A percentile compares a stretch with the other conserved stretches of the same genome.
phyloP scores from a whole-genome alignment of 2,888 invertebrate species.

The Scotopteryx bipunctaria region DNA sequence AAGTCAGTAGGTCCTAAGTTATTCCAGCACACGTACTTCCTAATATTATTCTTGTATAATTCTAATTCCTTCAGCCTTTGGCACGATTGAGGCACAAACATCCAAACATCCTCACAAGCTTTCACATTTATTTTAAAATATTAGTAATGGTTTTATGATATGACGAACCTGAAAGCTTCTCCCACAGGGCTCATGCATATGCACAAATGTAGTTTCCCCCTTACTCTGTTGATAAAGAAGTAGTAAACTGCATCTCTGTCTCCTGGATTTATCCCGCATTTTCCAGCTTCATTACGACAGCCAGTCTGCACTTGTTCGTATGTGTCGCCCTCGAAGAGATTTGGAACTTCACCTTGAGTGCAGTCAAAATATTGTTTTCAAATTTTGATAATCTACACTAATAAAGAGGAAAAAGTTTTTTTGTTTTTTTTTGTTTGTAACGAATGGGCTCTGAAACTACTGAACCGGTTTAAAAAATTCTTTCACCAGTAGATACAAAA shows the following conservation, averaged over 20 bases:
- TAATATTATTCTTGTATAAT: no score
- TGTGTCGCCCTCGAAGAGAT: constrained; percentile 94
- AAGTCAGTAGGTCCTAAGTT: no score
- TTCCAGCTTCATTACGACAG: constrained; percentile 88
- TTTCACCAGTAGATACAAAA: no score
- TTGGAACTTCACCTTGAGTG: constrained; percentile 93
- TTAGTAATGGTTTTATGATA: neutral
- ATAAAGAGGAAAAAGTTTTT: neutral
- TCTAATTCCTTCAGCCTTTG: no score
- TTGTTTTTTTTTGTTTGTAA: no score
- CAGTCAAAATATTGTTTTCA: neutral
- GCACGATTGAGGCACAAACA: no score
- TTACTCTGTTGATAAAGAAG: constrained; percentile 92
- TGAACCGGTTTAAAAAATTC: no score
- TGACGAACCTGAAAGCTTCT: constrained; percentile 88
- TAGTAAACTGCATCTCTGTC: constrained; percentile 92
- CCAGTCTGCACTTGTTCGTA: constrained; percentile 92
- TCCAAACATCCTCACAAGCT: no score
- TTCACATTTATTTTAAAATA: no score
- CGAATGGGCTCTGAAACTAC: no score
- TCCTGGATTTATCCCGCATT: constrained; percentile 85
- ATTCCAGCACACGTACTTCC: no score
- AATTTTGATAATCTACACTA: neutral
- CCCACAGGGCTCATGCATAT: constrained; percentile 96
- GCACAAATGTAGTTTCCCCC: constrained; percentile 92